phyloP scores from a whole-genome alignment of 2,797 vertebrate genomes.

The Pampus argenteus region DNA sequence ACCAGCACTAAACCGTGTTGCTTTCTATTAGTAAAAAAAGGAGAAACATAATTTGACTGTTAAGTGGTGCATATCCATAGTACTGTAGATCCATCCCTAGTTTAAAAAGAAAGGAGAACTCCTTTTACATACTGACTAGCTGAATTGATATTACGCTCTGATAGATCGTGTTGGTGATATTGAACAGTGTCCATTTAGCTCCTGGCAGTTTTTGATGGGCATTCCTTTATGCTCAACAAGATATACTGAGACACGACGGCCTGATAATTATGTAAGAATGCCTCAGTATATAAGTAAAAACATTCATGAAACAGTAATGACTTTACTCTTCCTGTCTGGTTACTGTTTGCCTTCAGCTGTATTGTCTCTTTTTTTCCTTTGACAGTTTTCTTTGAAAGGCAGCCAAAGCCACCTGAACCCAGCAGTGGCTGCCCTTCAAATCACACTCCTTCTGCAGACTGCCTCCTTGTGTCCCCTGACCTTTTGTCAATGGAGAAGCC shows the following conservation, averaged over 20 bases:
- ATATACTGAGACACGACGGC: neutral
- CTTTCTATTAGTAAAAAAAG: neutral
- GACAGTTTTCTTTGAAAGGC: constrained; percentile 43
- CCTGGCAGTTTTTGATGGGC: neutral
- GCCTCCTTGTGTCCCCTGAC: constrained; percentile 49
- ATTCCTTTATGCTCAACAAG: constrained; percentile 4
- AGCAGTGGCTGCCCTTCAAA: constrained; percentile 44
- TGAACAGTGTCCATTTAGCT: neutral
- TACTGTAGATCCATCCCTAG: neutral
- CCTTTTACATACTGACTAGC: neutral
- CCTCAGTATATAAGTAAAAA: constrained; percentile 24
- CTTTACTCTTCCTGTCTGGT: constrained; percentile 22
- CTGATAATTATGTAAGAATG: constrained; percentile 9
- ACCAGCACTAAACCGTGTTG: neutral
- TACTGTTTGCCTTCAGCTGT: constrained; percentile 32
- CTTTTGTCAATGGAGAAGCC: constrained; percentile 38
- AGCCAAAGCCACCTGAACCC: constrained; percentile 27
- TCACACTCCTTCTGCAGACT: constrained; percentile 36
- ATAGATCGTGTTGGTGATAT: neutral
- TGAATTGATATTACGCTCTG: neutral
- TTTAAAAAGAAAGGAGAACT: neutral
- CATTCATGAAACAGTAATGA: constrained; percentile 34
- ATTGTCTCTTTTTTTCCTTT: constrained; percentile 43
- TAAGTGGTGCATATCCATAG: neutral
- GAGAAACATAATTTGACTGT: constrained; percentile 5